A percentile compares a stretch with the other conserved stretches of the same genome.
These are phyloP conservation scores for Hecatera dysodea DNA, from an alignment of 2,888 invertebrate genomes.

Conservation along the genomic window DNA sequence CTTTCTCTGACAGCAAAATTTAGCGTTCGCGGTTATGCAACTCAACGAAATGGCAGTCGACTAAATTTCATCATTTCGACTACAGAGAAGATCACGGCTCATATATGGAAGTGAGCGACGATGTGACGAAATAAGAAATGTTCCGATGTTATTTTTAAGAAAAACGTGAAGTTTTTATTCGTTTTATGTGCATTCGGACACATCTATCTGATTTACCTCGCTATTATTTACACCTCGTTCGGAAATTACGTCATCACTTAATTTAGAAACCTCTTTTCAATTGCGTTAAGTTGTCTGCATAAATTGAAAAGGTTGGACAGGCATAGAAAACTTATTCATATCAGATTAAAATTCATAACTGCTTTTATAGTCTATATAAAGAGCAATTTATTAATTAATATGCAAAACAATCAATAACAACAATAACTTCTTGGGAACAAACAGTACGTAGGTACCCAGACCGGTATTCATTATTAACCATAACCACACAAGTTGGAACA, in stretches of 20 bases:
- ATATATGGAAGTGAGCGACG: constrained; percentile 79
- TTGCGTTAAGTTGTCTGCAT: constrained; percentile 26
- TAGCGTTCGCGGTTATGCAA: constrained; percentile 88
- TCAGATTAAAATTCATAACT: constrained; percentile 32
- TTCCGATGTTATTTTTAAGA: constrained; percentile 65
- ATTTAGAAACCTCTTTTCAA: constrained; percentile 43
- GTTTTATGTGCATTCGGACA: constrained; percentile 40
- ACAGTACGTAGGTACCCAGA: constrained; percentile 54
- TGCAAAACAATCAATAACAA: constrained; percentile 72
- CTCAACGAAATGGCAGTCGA: constrained; percentile 88
- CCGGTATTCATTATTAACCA: constrained; percentile 63
- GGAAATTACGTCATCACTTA: constrained; percentile 50
- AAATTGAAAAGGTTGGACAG: constrained; percentile 20
- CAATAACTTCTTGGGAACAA: constrained; percentile 66
- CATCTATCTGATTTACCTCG: constrained; percentile 41
- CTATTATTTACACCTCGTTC: constrained; percentile 36
- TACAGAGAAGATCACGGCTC: constrained; percentile 84
- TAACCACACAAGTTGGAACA: constrained; percentile 59
- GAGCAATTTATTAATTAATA: constrained; percentile 68
- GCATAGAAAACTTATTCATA: constrained; percentile 25
- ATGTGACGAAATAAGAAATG: constrained; percentile 84
- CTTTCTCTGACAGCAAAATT: constrained; percentile 91
- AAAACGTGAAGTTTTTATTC: constrained; percentile 52
- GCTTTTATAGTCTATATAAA: constrained; percentile 46
- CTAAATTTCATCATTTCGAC: constrained; percentile 89